phyloP scores from a whole-genome alignment of 1,140 invertebrate species.

The Neodiprion fabricii region DNA sequence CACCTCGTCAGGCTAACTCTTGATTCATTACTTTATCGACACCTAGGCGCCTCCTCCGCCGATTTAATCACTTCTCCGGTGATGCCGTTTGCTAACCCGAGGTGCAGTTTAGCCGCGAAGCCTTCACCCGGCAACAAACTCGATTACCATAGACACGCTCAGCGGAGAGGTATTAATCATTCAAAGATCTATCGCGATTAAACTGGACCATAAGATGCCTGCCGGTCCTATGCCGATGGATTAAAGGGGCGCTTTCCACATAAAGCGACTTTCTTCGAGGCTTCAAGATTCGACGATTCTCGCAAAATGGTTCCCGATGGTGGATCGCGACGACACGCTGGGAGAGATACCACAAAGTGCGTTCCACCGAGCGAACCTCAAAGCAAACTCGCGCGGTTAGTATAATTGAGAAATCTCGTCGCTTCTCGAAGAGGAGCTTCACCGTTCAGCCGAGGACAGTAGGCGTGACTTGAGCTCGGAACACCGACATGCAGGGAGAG shows the following conservation, averaged over 20 bases:
- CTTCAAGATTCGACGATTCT: too few relatives aligned
- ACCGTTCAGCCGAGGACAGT: background rate
- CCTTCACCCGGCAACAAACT: background rate
- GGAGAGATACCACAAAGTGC: too few relatives aligned
- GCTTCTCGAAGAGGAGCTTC: too few relatives aligned
- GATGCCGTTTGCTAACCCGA: background rate
- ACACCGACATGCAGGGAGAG: background rate
- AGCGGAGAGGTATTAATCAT: background rate
- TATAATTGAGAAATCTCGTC: too few relatives aligned
- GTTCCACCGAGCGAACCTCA: too few relatives aligned
- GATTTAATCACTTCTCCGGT: background rate
- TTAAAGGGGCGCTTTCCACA: too few relatives aligned
- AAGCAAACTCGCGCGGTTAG: too few relatives aligned
- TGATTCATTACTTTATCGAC: slow-evolving; percentile 1
- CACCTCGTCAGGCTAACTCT: background rate
- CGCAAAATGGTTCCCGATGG: too few relatives aligned
- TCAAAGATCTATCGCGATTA: background rate
- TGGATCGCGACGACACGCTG: background rate
- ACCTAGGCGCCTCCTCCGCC: background rate
- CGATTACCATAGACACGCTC: background rate
- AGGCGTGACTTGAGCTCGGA: background rate
- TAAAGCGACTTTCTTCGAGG: too few relatives aligned
- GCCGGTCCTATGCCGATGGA: too few relatives aligned
- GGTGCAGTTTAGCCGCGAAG: background rate
- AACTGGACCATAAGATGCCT: background rate